Conservation (phyloP, 2,888 invertebrate genomes). For the Melanostoma mellinum region DNA sequence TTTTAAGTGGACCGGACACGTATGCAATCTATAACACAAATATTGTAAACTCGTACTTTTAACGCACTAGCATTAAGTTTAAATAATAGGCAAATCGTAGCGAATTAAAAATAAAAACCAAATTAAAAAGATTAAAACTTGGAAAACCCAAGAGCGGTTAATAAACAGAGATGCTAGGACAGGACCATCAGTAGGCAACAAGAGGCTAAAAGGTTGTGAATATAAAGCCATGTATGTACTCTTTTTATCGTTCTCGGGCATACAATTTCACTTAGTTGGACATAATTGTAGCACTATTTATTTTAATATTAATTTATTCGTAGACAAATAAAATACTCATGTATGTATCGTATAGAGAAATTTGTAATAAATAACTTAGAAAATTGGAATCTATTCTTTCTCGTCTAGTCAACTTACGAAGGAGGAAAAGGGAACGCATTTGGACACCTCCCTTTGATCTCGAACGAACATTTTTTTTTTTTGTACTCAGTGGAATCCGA, state of each 20-base stretch:
- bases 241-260: slow-evolving; percentile 26
- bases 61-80: slow-evolving; percentile 64
- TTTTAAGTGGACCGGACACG: slow-evolving; percentile 38
- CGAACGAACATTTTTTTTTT: too few species aligned
- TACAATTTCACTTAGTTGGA: slow-evolving; percentile 11
- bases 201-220: slow-evolving; percentile 68
- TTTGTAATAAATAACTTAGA: slow-evolving; percentile 63
- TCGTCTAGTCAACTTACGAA: too few species aligned
- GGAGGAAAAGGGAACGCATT: too few species aligned
- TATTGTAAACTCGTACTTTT: slow-evolving; percentile 64
- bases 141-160: not conserved
- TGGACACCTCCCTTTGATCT: too few species aligned
- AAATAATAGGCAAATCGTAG: slow-evolving; percentile 56
- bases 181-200: slow-evolving; percentile 41
- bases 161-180: slow-evolving; percentile 19
- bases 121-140: slow-evolving; percentile 20
- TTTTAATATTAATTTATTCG: slow-evolving; percentile 28
- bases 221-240: slow-evolving; percentile 53
- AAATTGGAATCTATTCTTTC: slow-evolving; percentile 32
- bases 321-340: slow-evolving; percentile 39
- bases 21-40: slow-evolving; percentile 70
- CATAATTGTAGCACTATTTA: slow-evolving; percentile 19
- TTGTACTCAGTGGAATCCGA: too few species aligned
- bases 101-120: slow-evolving; percentile 25
- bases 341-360: slow-evolving; percentile 51